Evolutionary conservation across 1,140 invertebrate genomes (phyloP).

Genomic region (Agrilus planipennis): DNA sequence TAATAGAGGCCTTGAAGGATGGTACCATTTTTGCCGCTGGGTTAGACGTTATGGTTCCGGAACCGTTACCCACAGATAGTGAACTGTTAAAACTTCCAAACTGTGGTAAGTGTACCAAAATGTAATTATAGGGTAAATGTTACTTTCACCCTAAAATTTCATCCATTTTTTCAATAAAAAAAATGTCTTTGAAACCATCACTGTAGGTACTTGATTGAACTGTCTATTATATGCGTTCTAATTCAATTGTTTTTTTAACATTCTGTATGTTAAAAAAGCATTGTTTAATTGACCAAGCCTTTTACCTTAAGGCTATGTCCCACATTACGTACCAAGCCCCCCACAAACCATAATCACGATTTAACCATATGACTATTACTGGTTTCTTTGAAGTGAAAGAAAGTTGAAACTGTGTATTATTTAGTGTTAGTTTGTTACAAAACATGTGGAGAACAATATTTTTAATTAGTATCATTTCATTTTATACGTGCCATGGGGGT

Average conservation of each 20-base stretch:
- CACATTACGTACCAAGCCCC: too few species aligned
- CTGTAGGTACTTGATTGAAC: conserved; percentile 77
- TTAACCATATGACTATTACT: conserved; percentile 74
- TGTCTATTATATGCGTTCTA: conserved; percentile 56
- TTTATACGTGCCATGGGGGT: too few species aligned
- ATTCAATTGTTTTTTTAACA: too few species aligned
- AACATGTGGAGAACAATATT: too few species aligned
- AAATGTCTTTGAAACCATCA: conserved; percentile 42
- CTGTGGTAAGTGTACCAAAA: conserved; percentile 45
- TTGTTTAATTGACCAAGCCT: too few species aligned
- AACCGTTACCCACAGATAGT: conserved; percentile 77
- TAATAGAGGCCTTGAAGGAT: conserved; percentile 62
- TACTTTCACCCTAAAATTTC: too few species aligned
- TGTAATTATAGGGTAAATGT: neutral
- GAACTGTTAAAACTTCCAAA: conserved; percentile 70
- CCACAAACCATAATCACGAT: too few species aligned
- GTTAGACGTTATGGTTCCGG: conserved; percentile 85
- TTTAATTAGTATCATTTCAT: too few species aligned
- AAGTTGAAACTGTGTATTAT: too few species aligned
- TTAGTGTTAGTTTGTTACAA: conserved; percentile 57
- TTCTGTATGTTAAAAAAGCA: too few species aligned
- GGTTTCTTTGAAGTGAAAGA: conserved; percentile 18
- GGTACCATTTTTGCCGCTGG: conserved; percentile 73
- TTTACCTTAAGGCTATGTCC: too few species aligned
- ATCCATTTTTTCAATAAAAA: neutral